phyloP scores from a whole-genome alignment of 2,797 vertebrate genomes.

The Cyprinodon diabolis region DNA sequence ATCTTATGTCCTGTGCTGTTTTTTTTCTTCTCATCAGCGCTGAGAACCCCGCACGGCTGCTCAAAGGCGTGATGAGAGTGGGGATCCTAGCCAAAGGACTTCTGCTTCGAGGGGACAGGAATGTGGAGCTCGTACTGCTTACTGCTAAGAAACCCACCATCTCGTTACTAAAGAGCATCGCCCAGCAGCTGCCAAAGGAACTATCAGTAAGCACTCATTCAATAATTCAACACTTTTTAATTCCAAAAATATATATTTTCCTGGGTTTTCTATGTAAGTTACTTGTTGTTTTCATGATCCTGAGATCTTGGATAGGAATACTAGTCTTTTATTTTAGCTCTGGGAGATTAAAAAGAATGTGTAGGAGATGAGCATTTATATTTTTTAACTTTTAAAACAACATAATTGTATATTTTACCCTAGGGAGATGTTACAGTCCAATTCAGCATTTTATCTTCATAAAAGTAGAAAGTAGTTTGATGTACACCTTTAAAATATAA shows the following conservation, averaged over 20 bases:
- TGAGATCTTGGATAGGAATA: constrained; percentile 1
- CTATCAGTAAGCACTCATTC: constrained; percentile 76
- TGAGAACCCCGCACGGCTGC: constrained; percentile 66
- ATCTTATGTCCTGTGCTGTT: neutral
- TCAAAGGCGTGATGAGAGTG: constrained; percentile 87
- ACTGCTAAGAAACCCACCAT: constrained; percentile 84
- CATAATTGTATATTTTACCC: neutral
- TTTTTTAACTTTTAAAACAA: constrained; percentile 4
- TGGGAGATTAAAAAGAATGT: neutral
- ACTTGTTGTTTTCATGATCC: neutral
- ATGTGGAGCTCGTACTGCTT: constrained; percentile 84
- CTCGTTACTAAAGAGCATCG: constrained; percentile 75
- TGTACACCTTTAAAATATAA: neutral
- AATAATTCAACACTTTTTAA: neutral
- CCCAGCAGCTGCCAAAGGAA: constrained; percentile 81
- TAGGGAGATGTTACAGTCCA: neutral
- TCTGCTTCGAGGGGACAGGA: constrained; percentile 84
- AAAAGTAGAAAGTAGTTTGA: neutral
- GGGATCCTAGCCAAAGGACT: constrained; percentile 88
- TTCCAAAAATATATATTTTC: neutral
- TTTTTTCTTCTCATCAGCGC: constrained; percentile 44
- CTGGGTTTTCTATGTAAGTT: neutral
- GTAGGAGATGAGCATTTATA: neutral
- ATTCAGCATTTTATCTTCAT: neutral
- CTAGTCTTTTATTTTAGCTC: neutral